Base-by-base conservation (phyloP, 2,797 vertebrate genomes). In the Enteromius paludinosus region DNA sequence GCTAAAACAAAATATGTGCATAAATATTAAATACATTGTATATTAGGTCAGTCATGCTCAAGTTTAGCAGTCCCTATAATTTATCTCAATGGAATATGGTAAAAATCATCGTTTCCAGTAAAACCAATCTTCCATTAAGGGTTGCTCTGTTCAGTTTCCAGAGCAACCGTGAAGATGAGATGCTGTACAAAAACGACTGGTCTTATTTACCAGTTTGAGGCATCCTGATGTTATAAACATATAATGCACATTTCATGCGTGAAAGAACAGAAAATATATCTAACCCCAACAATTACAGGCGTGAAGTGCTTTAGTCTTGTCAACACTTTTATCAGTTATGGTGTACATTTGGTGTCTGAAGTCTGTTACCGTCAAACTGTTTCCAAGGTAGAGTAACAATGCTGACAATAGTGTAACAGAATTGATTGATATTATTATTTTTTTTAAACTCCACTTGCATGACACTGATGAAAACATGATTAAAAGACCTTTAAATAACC, bases 121-220 rank as follows among this genome's bases (percentile, higher is more conserved):
- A 82, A 14, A 74, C 10, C 33, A 79, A 18, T 14, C 14, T 61
- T n/a, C 73, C 49, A 54, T 80, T 80, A 45, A 71, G 59, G 11
- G 10, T 20, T 20, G 20, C 45, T 38, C 64, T 66, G 74, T 70
- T 75, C 54, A 61, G 64, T 83, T 83, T 77, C 81, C 64, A 83
- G 69, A 74, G 81, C 47, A n/a, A 83, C 52, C 41, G 25, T 28
- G 20, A 62, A 45, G 20, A 74, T 43, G 45, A 68, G 59, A 61
- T 45, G 62, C 71, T 61, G 45, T 59, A 43, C 8, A 82, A 77
- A 23, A 49, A 70, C 0, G 0, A 70, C 28, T 18, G 38, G 28
- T 25, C 64, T 43, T 43, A 43, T 43, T 43, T 74, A 81, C 59
- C 23, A 8, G 30, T 68, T 43, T 43, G 68, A 52, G n/a, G 68